phyloP scores from a whole-genome alignment of 2,797 vertebrate species.

The Manis javanica region DNA sequence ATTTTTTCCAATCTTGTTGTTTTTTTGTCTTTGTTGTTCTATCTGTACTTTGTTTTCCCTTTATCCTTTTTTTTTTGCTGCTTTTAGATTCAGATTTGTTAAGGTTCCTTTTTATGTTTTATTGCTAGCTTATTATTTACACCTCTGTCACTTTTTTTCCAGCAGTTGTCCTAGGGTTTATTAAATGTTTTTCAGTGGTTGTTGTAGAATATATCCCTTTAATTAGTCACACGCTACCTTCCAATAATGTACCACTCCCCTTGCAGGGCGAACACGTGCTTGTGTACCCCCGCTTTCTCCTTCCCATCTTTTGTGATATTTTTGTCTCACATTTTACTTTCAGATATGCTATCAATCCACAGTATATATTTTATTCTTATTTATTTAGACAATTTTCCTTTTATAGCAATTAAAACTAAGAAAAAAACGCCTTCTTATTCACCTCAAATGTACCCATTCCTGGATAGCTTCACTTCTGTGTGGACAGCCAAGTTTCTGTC shows the following conservation, averaged over 20 bases:
- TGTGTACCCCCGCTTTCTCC: rapidly evolving
- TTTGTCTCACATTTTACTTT: background rate
- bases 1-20: background rate
- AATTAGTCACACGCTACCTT: background rate
- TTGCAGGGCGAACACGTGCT: rapidly evolving
- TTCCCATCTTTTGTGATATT: rapidly evolving
- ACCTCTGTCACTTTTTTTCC: background rate
- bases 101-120: background rate
- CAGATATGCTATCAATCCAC: background rate
- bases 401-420: background rate
- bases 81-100: conserved; percentile 24
- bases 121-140: background rate
- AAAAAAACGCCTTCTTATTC: background rate
- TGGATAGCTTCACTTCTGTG: background rate
- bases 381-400: background rate
- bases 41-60: background rate
- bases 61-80: background rate
- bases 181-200: background rate
- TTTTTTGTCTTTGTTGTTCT: background rate
- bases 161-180: background rate
- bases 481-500: background rate
- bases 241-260: rapidly evolving
- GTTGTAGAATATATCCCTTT: rapidly evolving
- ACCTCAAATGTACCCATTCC: background rate
- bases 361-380: background rate